These are phyloP conservation scores for Lingula anatina DNA, from an alignment of 2,888 invertebrate genomes.

Conservation along the genomic window DNA sequence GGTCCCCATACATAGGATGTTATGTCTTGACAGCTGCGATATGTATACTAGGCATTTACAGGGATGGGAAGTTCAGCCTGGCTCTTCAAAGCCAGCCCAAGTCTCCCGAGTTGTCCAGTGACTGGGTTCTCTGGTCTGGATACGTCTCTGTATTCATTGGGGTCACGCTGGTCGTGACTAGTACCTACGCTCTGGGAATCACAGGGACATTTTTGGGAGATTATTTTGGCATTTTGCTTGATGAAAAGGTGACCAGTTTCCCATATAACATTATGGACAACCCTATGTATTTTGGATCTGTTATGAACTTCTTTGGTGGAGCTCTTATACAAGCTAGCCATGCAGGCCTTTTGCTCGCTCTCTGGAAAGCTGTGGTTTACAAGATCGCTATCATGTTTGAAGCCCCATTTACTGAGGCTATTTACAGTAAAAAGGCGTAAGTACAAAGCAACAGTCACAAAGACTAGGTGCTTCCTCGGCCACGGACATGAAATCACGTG, in stretches of 20 bases:
- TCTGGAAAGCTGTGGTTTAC: constrained; percentile 21
- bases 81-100: constrained; percentile 21
- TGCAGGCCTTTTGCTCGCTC: constrained; percentile 20
- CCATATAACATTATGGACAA: constrained; percentile 30
- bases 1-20: background rate
- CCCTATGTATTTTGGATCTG: constrained; percentile 34
- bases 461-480: too few relatives aligned
- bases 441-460: too few relatives aligned
- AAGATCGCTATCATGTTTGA: constrained; percentile 23
- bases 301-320: constrained; percentile 25
- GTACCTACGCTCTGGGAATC: constrained; percentile 26
- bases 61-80: constrained; percentile 15
- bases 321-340: constrained; percentile 25
- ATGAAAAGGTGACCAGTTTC: constrained; percentile 25
- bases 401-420: constrained; percentile 23
- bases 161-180: constrained; percentile 22
- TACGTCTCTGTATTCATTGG: constrained; percentile 20
- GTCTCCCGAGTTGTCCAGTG: constrained; percentile 19
- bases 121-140: constrained; percentile 19
- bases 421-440: constrained; percentile 14
- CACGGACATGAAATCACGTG: too few relatives aligned
- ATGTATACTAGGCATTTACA: background rate
- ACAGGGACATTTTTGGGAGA: constrained; percentile 34
- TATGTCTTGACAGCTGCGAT: background rate
- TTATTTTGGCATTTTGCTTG: constrained; percentile 35